Evolutionary conservation across 2,888 invertebrate species (phyloP).

Genomic region (Cybosia mesomella): DNA sequence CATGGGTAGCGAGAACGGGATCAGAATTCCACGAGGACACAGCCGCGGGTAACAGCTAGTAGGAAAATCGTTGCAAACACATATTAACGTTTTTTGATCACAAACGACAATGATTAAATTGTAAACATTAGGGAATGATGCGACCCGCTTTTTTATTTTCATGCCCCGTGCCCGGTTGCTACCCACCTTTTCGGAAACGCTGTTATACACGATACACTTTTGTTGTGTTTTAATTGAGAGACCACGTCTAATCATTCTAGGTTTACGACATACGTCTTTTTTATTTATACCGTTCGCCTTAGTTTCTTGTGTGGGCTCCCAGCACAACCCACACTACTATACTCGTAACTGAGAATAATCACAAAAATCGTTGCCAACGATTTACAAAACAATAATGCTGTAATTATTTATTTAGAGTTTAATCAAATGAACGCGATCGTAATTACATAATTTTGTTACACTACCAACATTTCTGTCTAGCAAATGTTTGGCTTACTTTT

Average conservation of each 20-base stretch:
- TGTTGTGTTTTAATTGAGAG: background rate
- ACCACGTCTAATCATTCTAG: background rate
- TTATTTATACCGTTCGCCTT: conserved; percentile 2
- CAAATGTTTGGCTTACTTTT: background rate
- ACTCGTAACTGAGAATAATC: background rate
- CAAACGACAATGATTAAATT: background rate
- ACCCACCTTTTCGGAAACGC: background rate
- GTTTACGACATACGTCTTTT: background rate
- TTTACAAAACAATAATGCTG: background rate
- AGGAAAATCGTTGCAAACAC: too few species aligned
- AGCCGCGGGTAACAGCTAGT: too few species aligned
- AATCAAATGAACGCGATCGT: background rate
- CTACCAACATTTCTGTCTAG: background rate
- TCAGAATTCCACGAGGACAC: too few species aligned
- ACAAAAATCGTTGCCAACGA: background rate
- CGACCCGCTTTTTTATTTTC: too few species aligned
- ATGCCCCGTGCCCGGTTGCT: too few species aligned
- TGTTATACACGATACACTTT: background rate
- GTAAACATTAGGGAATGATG: background rate
- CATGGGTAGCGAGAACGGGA: too few species aligned
- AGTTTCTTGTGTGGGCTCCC: conserved; percentile 30
- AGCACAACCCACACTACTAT: conserved; percentile 28
- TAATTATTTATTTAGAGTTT: conserved; percentile 2
- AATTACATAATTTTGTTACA: background rate
- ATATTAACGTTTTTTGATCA: too few species aligned